phyloP scores from a whole-genome alignment of 2,888 invertebrate genomes.

The Melieria crassipennis region DNA sequence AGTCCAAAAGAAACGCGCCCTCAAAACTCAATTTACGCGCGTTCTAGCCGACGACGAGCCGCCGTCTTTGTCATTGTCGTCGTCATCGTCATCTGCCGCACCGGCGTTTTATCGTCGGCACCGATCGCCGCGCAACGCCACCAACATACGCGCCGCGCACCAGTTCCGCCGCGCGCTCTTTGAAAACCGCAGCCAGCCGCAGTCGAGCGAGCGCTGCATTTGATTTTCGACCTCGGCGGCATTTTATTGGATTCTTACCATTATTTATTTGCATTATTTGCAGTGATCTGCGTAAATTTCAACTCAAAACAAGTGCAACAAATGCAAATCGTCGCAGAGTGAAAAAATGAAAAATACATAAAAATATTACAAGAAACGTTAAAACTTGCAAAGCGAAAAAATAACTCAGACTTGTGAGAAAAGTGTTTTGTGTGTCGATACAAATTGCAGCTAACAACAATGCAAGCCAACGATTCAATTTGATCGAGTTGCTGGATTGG shows the following conservation, averaged over 20 bases:
- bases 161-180: neutral
- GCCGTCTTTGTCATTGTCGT: slow-evolving; percentile 3
- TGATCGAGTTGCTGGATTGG: no score
- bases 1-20: neutral
- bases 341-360: neutral
- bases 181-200: slow-evolving; percentile 5
- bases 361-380: neutral
- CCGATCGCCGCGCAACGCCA: slow-evolving; percentile 4
- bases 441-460: no score
- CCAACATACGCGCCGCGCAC: neutral
- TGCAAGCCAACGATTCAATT: no score
- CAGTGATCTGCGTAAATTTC: neutral
- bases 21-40: neutral
- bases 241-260: slow-evolving; percentile 8
- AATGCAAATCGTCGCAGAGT: neutral
- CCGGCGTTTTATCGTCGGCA: slow-evolving; percentile 10
- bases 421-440: neutral
- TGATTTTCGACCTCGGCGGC: slow-evolving; percentile 22
- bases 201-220: neutral
- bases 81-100: neutral
- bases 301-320: slow-evolving; percentile 7
- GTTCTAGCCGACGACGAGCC: neutral
- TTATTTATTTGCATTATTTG: slow-evolving; percentile 15
- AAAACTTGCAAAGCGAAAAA: neutral
- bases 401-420: neutral